A percentile compares a stretch with the other conserved stretches of the same genome.
Conservation (phyloP, 2,888 invertebrate species). For the Tenthredo mesomela region DNA sequence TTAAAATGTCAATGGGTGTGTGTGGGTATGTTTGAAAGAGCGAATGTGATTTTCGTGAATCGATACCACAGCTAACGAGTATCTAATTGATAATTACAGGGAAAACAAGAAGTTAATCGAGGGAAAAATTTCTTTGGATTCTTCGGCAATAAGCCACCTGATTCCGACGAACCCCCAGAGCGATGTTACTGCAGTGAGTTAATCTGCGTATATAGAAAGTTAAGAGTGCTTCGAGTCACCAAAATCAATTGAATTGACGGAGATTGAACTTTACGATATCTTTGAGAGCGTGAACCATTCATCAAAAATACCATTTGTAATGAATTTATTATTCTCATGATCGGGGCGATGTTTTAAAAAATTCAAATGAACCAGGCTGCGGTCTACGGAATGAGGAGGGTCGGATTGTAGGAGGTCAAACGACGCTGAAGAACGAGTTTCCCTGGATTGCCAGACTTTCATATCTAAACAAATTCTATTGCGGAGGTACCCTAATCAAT, state of each 20-base stretch:
- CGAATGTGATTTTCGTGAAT: conserved; percentile 65
- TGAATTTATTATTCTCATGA: neutral
- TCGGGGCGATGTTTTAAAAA: conserved; percentile 15
- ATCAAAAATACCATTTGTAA: neutral
- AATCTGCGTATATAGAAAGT: neutral
- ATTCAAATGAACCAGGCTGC: conserved; percentile 82
- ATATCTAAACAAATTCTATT: conserved; percentile 94
- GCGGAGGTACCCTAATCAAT: conserved; percentile 93
- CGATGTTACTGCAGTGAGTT: conserved; percentile 85
- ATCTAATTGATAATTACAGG: conserved; percentile 17
- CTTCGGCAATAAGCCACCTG: conserved; percentile 85
- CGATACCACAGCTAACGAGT: conserved; percentile 26
- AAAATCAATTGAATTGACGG: neutral
- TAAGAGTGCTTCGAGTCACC: neutral
- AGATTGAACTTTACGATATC: neutral
- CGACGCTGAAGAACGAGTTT: conserved; percentile 88
- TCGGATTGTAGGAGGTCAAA: conserved; percentile 90
- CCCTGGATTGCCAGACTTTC: conserved; percentile 94
- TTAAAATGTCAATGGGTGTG: neutral
- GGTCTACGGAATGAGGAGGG: conserved; percentile 90
- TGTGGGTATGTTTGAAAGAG: neutral
- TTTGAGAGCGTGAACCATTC: neutral
- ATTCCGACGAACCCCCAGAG: conserved; percentile 79
- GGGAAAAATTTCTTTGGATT: conserved; percentile 77
- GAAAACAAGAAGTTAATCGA: conserved; percentile 9